Percentiles rank a stretch among this genome's conserved stretches.
These are phyloP conservation scores for Harlomillsia oculata DNA, from an alignment of 1,140 invertebrate species.

Conservation along the genomic window DNA sequence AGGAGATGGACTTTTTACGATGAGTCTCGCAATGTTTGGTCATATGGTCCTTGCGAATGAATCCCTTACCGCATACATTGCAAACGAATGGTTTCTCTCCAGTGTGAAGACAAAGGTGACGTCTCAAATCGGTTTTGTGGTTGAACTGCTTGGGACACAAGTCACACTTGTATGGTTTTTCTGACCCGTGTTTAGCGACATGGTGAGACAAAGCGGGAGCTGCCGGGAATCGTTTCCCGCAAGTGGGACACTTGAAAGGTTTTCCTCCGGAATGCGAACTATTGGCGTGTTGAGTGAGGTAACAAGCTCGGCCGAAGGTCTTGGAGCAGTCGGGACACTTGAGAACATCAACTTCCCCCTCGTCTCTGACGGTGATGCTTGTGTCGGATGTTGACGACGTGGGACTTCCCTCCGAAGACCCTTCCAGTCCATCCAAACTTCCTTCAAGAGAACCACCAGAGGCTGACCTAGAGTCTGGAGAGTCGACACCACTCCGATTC, in stretches of 20 bases:
- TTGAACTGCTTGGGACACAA: constrained; percentile 79
- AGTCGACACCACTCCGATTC: constrained; percentile 13
- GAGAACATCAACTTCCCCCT: constrained; percentile 45
- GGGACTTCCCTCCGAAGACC: constrained; percentile 2
- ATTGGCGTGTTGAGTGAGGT: constrained; percentile 80
- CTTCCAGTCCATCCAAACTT: constrained; percentile 16
- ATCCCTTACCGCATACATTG: constrained; percentile 71
- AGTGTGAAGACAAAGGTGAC: constrained; percentile 74
- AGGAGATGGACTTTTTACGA: constrained; percentile 42
- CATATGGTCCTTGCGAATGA: constrained; percentile 90
- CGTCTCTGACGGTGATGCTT: constrained; percentile 35
- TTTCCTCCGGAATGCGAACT: constrained; percentile 77
- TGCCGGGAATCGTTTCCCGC: constrained; percentile 68
- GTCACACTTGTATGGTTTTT: constrained; percentile 81
- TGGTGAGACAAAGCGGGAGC: constrained; percentile 48
- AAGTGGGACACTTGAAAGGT: constrained; percentile 70
- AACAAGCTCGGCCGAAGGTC: constrained; percentile 73
- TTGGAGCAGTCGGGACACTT: constrained; percentile 76
- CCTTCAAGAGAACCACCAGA: constrained; percentile 20
- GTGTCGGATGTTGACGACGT: constrained; percentile 9
- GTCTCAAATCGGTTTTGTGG: constrained; percentile 79
- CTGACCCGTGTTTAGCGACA: constrained; percentile 62
- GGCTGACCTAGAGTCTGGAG: constrained; percentile 6
- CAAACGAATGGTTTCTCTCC: constrained; percentile 69
- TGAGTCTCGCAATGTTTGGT: constrained; percentile 85